Evolutionary conservation across 2,113 vertebrate genomes (phyloP), one percentile per base, ranked within the genome.

Genomic region (Lates calcarifer): DNA sequence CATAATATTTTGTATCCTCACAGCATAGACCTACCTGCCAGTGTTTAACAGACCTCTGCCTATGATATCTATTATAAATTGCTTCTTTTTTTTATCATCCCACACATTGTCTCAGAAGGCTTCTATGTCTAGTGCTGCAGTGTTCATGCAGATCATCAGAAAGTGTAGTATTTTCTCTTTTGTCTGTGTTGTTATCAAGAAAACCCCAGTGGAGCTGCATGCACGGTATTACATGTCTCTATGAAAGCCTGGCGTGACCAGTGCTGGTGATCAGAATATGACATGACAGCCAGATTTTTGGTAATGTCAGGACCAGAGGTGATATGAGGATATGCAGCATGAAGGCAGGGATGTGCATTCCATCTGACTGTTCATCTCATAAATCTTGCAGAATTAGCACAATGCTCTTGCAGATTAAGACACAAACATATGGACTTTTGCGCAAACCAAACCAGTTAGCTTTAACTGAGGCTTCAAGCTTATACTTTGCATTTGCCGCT

Each of bases 71-170:
- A 74, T 86, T 81, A 83, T 86, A 84, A 87, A 89, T 82, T 82
- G 87, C 89, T 90, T 89, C 74, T 89, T 87, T 81, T 85, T 87
- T 85, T 87, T 56, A 79, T 90, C 93, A 93, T 94, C 90, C 93
- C 92, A 92, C 92, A 84, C 91, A 90, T 91, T 85, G 89, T 94
- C 89, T 94, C 88, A 79, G 88, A 89, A 90, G 91, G 90, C 93
- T 92, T 93, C 80, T 87, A 37, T 91, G 92, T 94, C 77, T 75
- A 80, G 80, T 90, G 88, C 89, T 74, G 88, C 91, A 79, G 85
- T 88, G 87, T 91, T 85, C 79, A 84, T 90, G 86, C 84, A n/a
- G n/a, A n/a, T n/a, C n/a, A n/a, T 89, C 84, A 84, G 83, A 91
- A 87, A 86, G 70, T 92, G 77, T 83, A 85, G 74, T 77, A 76